Conservation (phyloP, 2,888 invertebrate species). For the Synergus laeviventris region DNA sequence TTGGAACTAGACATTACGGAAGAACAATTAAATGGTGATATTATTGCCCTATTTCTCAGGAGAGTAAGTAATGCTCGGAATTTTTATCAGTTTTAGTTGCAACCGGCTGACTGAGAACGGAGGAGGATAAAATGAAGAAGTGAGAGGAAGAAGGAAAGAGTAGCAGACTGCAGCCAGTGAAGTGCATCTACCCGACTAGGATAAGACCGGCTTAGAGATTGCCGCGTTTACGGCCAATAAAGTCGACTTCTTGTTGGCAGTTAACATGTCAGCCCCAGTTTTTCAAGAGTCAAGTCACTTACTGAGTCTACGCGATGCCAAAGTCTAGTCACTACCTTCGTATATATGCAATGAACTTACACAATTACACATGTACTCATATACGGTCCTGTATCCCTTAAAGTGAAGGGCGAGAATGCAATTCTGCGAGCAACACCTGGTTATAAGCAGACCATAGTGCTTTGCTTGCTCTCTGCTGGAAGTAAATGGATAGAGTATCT, state of each 20-base stretch:
- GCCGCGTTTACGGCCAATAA: slow-evolving; percentile 73
- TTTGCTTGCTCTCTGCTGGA: not conserved
- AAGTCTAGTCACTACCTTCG: slow-evolving; percentile 41
- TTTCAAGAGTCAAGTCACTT: slow-evolving; percentile 64
- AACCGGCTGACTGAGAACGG: slow-evolving; percentile 21
- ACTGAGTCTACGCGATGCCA: slow-evolving; percentile 49
- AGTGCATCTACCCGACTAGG: slow-evolving; percentile 55
- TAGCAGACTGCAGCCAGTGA: slow-evolving; percentile 39
- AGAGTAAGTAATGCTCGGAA: not conserved
- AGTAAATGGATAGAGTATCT: too few species aligned
- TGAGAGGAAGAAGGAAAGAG: slow-evolving; percentile 42
- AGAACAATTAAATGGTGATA: slow-evolving; percentile 33
- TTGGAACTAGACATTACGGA: slow-evolving; percentile 3
- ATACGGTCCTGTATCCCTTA: slow-evolving; percentile 14
- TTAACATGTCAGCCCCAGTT: slow-evolving; percentile 74
- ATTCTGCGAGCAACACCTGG: slow-evolving; percentile 57
- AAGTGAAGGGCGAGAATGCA: slow-evolving; percentile 53
- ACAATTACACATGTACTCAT: slow-evolving; percentile 29
- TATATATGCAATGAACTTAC: slow-evolving; percentile 22
- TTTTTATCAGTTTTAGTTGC: not conserved
- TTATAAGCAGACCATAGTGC: slow-evolving; percentile 23
- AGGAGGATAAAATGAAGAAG: slow-evolving; percentile 40
- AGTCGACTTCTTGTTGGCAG: slow-evolving; percentile 72
- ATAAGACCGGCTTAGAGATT: slow-evolving; percentile 68
- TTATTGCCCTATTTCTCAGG: slow-evolving; percentile 11